Evolutionary conservation across 2,888 invertebrate genomes (phyloP).

Genomic region (Thumatha senex): DNA sequence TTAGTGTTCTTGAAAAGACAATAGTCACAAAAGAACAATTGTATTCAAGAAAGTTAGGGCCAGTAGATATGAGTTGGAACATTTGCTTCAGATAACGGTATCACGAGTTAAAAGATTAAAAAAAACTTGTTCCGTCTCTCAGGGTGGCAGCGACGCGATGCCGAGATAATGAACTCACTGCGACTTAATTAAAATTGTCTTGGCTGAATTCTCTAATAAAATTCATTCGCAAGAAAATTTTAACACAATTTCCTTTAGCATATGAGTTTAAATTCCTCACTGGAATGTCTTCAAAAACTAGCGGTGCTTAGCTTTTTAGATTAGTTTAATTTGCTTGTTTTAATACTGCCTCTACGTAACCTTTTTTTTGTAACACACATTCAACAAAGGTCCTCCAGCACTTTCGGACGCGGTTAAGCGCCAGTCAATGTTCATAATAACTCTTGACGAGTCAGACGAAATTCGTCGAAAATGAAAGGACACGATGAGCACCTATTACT

Average conservation of each 20-base stretch:
- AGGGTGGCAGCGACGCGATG: slow-evolving; percentile 27
- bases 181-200: slow-evolving; percentile 52
- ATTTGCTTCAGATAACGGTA: slow-evolving; percentile 36
- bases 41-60: slow-evolving; percentile 31
- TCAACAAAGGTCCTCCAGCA: too few species aligned
- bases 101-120: slow-evolving; percentile 35
- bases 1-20: slow-evolving; percentile 20
- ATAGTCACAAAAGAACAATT: slow-evolving; percentile 28
- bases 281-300: slow-evolving; percentile 4
- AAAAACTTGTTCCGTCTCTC: slow-evolving; percentile 24
- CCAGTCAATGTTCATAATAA: too few species aligned
- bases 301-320: too few species aligned
- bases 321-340: too few species aligned
- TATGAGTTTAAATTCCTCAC: slow-evolving; percentile 16
- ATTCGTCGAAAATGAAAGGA: too few species aligned
- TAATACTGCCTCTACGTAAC: too few species aligned
- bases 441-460: too few species aligned
- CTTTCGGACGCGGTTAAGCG: too few species aligned
- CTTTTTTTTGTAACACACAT: too few species aligned
- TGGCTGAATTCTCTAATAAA: slow-evolving; percentile 36
- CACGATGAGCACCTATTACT: too few species aligned
- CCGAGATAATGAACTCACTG: slow-evolving; percentile 44
- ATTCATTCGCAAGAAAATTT: slow-evolving; percentile 38
- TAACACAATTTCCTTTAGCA: slow-evolving; percentile 21
- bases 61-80: slow-evolving; percentile 30